Base-by-base conservation (phyloP, 2,113 vertebrate species). In the Phrynosoma blainvillii region DNA sequence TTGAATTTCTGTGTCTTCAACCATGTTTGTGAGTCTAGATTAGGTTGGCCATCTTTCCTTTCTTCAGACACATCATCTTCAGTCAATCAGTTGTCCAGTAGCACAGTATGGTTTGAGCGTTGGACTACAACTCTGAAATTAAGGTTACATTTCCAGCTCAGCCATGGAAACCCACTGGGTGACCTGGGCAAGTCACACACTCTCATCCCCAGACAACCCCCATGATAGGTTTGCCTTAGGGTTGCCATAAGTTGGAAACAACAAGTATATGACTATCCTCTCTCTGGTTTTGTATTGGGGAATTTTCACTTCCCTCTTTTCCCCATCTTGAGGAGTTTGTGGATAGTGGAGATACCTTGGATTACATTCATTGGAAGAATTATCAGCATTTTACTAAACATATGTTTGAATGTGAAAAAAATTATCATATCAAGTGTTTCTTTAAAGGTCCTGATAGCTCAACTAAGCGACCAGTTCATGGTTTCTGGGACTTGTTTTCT, bases 301-400 rank as follows among this genome's bases (percentile, higher is more conserved):
- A 75, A 90, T 91, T 95, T 93, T 91, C 86, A 92, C 83, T 90
- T 91, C 84, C 80, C 88, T 92, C 88, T 30, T 4, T 36, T 21
- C 47, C 32, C 16, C 42, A 54, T 76, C 54, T 16, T 89, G 70
- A 93, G 90, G 90, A 91, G 86, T 92, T 95, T 93, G 92, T 92
- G 91, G 91, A 84, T 62, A 86, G 91, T 91, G 89, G 62, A 66
- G 9, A 90, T 87, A 94, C 92, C 89, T 93, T 91, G 93, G 90
- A 93, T 90, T 91, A 88, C 88, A 87, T 86, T 93, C 90, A 83
- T 90, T 92, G 91, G 91, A 93, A 92, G 86, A 90, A 81, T 84
- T 89, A 80, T 75, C 92, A 18, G 84, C 83, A 90, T 91, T 92
- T 91, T 90, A 85, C 79, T 7, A 82, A 11, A 47, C 36, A 88